Base-by-base conservation (phyloP, 2,113 vertebrate genomes). In the Vulpes ferrilata region DNA sequence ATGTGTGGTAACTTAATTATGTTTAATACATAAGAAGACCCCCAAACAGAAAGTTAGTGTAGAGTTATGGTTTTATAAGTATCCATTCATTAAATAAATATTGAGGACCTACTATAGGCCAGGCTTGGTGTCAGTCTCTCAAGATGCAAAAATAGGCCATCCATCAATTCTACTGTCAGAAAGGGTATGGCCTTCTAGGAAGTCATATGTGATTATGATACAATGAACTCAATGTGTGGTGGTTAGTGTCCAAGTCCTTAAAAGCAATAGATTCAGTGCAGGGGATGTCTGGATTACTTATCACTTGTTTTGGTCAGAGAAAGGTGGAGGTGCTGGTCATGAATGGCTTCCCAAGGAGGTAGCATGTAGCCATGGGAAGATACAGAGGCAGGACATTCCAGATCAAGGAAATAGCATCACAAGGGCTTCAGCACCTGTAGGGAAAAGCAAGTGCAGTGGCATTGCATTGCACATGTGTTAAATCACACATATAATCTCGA, bases 21-120 rank as follows among this genome's bases (percentile, higher is more conserved):
- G 3, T 85, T 87, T 85, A 74, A 53, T 85, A 80, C 87, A n/a
- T 43, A 95, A 83, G 43, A 92, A 96, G 22, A 4, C 43, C 65
- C 60, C 23, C 27, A 55, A 79, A 79, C 48, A 80, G 73, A 91
- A 93, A 80, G n/a, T 91, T 91, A 86, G 8, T 82, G 2, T 82
- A 11, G 30, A 86, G 62, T 86, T 84, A 60, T 51, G 13, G 23
- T 60, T 82, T 92, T 86, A 15, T 74, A 83, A 94, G 64, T 65
- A 64, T 87, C 64, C 43, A 57, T 53, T 87, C 55, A 19, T 92
- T 94, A 19, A 55, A 43, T 82, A 90, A 88, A 55, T 64, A 9
- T 51, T 23, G 32, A 76, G 53, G 65, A 12, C 71, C 43, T 38
- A 12, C 60, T 32, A 0, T 67, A 27, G 88, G 59, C 64, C 32